Conservation (phyloP, 2,888 invertebrate genomes). For the Eupithecia vulgata region DNA sequence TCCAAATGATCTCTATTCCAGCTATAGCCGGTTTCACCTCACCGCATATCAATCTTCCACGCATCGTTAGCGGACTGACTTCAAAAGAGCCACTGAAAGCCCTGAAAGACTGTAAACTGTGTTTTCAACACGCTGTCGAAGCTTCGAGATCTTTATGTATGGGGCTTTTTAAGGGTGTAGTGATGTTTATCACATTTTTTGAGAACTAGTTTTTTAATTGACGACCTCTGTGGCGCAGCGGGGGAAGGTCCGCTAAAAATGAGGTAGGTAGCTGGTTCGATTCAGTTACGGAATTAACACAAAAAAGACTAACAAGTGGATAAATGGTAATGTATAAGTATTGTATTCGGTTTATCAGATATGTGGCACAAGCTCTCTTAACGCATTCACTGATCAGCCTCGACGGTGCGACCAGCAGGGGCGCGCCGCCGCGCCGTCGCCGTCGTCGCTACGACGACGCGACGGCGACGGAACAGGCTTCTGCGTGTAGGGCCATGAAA, state of each 20-base stretch:
- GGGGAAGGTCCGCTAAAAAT: neutral
- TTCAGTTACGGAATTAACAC: too few species aligned
- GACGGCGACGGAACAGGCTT: too few species aligned
- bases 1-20: neutral
- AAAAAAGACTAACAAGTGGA: too few species aligned
- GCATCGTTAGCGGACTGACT: conserved; percentile 51
- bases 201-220: neutral
- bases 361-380: too few species aligned
- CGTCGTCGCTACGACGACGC: too few species aligned
- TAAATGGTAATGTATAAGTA: too few species aligned
- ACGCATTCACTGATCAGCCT: too few species aligned
- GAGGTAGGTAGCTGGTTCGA: neutral
- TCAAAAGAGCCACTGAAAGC: conserved; percentile 36
- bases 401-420: too few species aligned
- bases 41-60: conserved; percentile 55
- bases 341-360: too few species aligned
- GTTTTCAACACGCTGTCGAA: conserved; percentile 42
- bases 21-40: conserved; percentile 32
- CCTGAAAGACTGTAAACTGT: conserved; percentile 32
- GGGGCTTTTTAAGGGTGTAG: conserved; percentile 11
- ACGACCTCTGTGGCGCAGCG: neutral
- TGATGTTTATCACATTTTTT: neutral
- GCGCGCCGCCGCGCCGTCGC: too few species aligned
- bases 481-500: too few species aligned
- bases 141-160: conserved; percentile 47